These are phyloP conservation scores for Anarrhichthys ocellatus DNA, from an alignment of 2,113 vertebrate species.

Conservation along the genomic window DNA sequence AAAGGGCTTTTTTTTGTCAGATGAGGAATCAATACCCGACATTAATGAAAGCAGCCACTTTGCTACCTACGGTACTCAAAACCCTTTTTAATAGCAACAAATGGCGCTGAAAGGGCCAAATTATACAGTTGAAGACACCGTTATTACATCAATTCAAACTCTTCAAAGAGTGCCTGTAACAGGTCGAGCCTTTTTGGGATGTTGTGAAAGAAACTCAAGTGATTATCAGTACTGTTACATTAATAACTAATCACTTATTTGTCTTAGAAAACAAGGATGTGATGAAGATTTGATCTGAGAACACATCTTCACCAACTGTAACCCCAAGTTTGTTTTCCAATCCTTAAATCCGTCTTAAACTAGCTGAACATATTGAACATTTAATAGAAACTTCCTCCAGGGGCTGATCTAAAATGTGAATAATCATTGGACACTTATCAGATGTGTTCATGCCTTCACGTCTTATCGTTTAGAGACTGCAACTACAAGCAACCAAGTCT, in stretches of 20 bases:
- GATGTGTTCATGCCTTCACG: not conserved
- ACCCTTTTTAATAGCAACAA: slow-evolving; percentile 27
- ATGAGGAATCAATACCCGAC: slow-evolving; percentile 22
- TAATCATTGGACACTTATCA: not conserved
- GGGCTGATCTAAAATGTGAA: not conserved
- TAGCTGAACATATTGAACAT: not conserved
- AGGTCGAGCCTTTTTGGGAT: slow-evolving; percentile 8
- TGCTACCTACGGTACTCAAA: slow-evolving; percentile 13
- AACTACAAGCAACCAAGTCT: not conserved
- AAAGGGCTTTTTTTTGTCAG: slow-evolving; percentile 22
- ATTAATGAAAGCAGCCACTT: slow-evolving; percentile 28
- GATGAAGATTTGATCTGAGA: not conserved
- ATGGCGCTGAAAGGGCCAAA: slow-evolving; percentile 16
- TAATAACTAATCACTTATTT: slow-evolving; percentile 8
- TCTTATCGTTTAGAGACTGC: not conserved
- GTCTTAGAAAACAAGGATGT: not conserved
- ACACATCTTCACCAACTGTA: not conserved
- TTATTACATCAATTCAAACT: slow-evolving; percentile 32
- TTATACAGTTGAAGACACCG: slow-evolving; percentile 20
- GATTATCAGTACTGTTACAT: slow-evolving; percentile 32
- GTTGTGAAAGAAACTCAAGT: slow-evolving; percentile 6
- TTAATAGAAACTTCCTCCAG: not conserved
- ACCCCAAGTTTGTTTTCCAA: not conserved
- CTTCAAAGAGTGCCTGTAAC: not conserved
- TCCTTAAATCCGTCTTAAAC: not conserved